These are phyloP conservation scores for Otus sunia DNA, from an alignment of 2,113 vertebrate genomes.

Conservation along the genomic window DNA sequence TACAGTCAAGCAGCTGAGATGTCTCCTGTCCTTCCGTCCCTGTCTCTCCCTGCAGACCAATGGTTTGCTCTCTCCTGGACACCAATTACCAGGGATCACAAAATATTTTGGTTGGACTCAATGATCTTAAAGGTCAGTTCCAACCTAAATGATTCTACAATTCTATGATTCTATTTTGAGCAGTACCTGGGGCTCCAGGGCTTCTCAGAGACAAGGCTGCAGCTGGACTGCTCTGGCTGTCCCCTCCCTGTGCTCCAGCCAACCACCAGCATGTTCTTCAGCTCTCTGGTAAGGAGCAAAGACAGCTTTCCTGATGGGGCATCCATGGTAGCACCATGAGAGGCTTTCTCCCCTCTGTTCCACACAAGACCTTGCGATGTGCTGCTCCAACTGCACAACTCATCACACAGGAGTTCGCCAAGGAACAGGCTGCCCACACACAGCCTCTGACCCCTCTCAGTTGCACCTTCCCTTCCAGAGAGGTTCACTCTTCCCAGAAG, in stretches of 20 bases:
- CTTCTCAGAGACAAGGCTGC: neutral
- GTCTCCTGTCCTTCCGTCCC: neutral
- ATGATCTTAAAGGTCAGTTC: neutral
- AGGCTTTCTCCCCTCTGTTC: neutral
- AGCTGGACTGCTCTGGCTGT: neutral
- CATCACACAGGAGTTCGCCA: neutral
- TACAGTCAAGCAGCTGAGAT: neutral
- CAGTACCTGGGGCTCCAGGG: neutral
- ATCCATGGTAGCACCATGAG: fast-evolving
- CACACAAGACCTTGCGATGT: neutral
- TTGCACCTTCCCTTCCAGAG: neutral
- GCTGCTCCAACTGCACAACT: neutral
- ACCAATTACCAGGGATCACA: neutral
- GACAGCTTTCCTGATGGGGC: neutral
- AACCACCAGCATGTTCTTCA: neutral
- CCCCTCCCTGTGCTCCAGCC: neutral
- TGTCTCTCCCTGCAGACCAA: neutral
- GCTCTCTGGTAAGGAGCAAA: neutral
- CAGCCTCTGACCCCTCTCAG: neutral
- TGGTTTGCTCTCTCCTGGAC: neutral
- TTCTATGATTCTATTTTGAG: neutral
- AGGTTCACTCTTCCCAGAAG: neutral
- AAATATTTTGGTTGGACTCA: neutral
- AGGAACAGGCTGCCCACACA: neutral
- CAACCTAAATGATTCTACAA: neutral